These are phyloP conservation scores for Cassiopea andromeda DNA, from an alignment of 30 jellyfish, hydroid and myxozoan genomes.

Conservation along the genomic window DNA sequence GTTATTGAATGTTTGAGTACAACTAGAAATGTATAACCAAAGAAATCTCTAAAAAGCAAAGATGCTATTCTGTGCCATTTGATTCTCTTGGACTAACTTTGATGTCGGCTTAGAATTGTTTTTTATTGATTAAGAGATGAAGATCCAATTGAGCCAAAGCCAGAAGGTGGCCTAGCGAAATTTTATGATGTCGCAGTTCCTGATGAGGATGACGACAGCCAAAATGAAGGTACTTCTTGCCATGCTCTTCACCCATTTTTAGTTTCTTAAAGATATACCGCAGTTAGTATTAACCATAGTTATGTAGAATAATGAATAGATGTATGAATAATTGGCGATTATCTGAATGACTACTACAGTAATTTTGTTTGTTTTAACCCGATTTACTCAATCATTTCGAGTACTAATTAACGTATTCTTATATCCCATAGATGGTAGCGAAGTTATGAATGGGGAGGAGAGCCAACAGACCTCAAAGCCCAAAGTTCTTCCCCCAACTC, in stretches of 20 bases:
- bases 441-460: slow-evolving; percentile 26
- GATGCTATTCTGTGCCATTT: too few relatives aligned
- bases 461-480: slow-evolving; percentile 2
- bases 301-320: too few relatives aligned
- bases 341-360: too few relatives aligned
- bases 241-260: background rate
- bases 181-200: slow-evolving; percentile 97
- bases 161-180: slow-evolving; percentile 89
- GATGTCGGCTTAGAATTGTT: background rate
- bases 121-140: slow-evolving; percentile 36
- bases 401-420: background rate
- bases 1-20: too few relatives aligned
- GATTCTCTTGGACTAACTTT: too few relatives aligned
- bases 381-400: too few relatives aligned
- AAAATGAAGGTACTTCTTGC: slow-evolving; percentile 17
- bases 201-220: slow-evolving; percentile 49
- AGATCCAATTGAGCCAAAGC: slow-evolving; percentile 63
- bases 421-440: slow-evolving; percentile 16
- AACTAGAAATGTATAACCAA: too few relatives aligned
- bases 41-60: too few relatives aligned
- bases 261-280: too few relatives aligned
- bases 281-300: too few relatives aligned
- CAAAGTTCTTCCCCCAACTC: slow-evolving; percentile 48
- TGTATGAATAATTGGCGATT: too few relatives aligned
- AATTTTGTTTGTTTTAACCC: too few relatives aligned